These are phyloP conservation scores for Psittacula derbiana DNA, from an alignment of 2,797 vertebrate genomes.

Conservation along the genomic window DNA sequence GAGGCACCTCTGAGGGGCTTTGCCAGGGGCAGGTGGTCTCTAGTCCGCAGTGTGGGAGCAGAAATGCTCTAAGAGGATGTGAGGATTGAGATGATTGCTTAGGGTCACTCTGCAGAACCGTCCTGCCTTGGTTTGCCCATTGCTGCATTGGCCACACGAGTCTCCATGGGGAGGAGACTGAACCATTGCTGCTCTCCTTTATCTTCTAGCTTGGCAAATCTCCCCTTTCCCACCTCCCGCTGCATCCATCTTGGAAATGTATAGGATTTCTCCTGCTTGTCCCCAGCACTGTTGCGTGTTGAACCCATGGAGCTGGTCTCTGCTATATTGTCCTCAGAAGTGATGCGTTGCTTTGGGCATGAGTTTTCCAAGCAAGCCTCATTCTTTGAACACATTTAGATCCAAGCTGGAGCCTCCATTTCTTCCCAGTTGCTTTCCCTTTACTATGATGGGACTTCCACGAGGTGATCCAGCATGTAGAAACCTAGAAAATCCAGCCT, in stretches of 20 bases:
- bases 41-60: fast-evolving
- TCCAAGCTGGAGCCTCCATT: neutral
- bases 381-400: neutral
- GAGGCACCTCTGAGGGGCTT: neutral
- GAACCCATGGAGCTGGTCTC: neutral
- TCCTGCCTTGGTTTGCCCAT: neutral
- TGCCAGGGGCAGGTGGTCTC: neutral
- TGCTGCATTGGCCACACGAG: fast-evolving
- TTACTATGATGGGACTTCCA: fast-evolving
- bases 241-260: neutral
- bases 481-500: neutral
- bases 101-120: fast-evolving
- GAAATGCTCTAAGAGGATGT: fast-evolving
- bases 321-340: neutral
- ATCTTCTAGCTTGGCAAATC: neutral
- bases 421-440: neutral
- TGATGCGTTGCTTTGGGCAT: neutral
- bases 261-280: neutral
- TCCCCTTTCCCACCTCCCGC: fast-evolving
- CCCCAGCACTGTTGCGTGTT: neutral
- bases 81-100: neutral
- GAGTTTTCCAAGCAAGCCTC: neutral
- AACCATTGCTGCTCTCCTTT: neutral
- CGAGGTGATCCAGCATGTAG: fast-evolving
- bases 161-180: fast-evolving